These are phyloP conservation scores for Eledone cirrhosa DNA, from an alignment of 2,888 invertebrate species.

Conservation along the genomic window DNA sequence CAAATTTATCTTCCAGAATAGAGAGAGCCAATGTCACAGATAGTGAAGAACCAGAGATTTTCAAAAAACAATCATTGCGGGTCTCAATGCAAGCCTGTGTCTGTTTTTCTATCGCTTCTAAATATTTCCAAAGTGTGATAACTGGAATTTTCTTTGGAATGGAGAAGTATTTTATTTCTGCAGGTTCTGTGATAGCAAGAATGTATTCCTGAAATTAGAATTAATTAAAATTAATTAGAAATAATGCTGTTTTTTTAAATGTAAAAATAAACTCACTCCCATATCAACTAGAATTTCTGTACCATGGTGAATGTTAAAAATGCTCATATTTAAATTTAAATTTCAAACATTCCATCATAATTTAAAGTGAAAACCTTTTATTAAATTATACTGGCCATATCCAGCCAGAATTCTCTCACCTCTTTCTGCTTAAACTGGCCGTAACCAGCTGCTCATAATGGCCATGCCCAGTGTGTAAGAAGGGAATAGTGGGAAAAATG, in stretches of 20 bases:
- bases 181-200: background rate
- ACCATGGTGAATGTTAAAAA: too few relatives aligned
- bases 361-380: too few relatives aligned
- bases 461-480: too few relatives aligned
- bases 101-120: conserved; percentile 50
- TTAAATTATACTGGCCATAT: too few relatives aligned
- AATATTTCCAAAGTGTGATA: conserved; percentile 37
- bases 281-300: background rate
- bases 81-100: conserved; percentile 45
- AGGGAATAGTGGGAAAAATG: too few relatives aligned
- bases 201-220: conserved; percentile 24
- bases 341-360: too few relatives aligned
- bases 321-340: too few relatives aligned
- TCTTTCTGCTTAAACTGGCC: too few relatives aligned
- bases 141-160: conserved; percentile 28
- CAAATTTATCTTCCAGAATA: conserved; percentile 45
- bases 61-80: conserved; percentile 38
- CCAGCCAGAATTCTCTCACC: too few relatives aligned
- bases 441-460: too few relatives aligned
- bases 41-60: conserved; percentile 50
- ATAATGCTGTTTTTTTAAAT: background rate
- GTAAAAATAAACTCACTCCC: too few relatives aligned
- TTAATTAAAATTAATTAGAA: background rate
- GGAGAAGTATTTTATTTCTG: background rate
- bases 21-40: conserved; percentile 58